A percentile compares a stretch with the other conserved stretches of the same genome.
phyloP scores from a whole-genome alignment of 1,140 invertebrate genomes.

The Reticulitermes speratus region DNA sequence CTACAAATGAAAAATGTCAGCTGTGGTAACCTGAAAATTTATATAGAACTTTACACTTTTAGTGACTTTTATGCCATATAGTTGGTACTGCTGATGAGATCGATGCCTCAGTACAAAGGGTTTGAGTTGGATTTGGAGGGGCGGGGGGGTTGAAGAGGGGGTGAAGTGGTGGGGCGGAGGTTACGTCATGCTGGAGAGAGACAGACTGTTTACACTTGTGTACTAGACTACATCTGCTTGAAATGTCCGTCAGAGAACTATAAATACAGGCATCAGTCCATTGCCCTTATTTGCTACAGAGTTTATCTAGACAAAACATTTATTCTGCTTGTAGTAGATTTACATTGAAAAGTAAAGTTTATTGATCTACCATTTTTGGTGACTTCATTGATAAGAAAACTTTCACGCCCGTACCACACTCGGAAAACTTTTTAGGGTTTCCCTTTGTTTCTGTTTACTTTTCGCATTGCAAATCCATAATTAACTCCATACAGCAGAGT shows the following conservation, averaged over 20 bases:
- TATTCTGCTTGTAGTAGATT: too few species aligned
- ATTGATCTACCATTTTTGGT: too few species aligned
- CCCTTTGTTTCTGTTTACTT: too few species aligned
- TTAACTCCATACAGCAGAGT: too few species aligned
- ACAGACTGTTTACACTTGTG: background rate
- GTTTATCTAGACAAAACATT: too few species aligned
- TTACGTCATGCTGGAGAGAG: slow-evolving; percentile 1
- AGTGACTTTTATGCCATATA: background rate
- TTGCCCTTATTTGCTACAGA: background rate
- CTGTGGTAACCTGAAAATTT: too few species aligned
- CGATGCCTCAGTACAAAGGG: background rate
- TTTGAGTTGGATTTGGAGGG: background rate
- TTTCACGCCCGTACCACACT: too few species aligned
- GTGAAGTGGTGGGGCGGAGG: background rate
- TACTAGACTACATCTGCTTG: background rate
- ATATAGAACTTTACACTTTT: background rate
- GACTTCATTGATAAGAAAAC: too few species aligned
- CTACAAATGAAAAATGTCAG: too few species aligned
- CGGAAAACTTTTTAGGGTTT: too few species aligned
- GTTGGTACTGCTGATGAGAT: background rate
- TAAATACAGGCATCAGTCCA: background rate
- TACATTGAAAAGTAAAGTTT: too few species aligned
- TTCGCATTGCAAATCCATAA: too few species aligned
- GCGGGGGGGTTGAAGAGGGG: background rate
- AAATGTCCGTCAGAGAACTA: background rate